Base-by-base conservation (phyloP, 1,140 invertebrate species). In the Anastrepha ludens region DNA sequence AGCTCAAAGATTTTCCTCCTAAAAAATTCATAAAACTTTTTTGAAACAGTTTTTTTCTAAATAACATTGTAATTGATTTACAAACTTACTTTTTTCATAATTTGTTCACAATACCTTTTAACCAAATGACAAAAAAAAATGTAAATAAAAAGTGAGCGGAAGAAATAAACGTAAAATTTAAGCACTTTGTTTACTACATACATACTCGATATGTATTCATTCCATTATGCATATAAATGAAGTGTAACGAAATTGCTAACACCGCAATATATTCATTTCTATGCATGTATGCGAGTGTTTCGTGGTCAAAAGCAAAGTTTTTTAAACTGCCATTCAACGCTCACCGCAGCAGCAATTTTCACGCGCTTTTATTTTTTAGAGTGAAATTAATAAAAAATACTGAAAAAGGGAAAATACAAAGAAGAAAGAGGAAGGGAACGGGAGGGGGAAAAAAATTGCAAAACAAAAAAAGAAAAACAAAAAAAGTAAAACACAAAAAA, bases 141-240 rank as follows among this genome's bases (percentile, higher is more conserved):
- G 0, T 29, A 29, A 29, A 29, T 29, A 29, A 29, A 29, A 29
- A 29, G 29, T 29, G 29, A 29, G 29, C 29, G 29, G 50, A 55
- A 55, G 50, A 55, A 55, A 55, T 67, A 1, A 39, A 67, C 29
- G 11, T 29, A 67, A 67, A 67, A 2, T 29, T 11, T 41, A 15
- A 67, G 64, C 64, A 13, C 64, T 67, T 55, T 55, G 5, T 55
- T 55, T 55, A 55, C 11, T 55, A 55, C 11, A 0, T 11, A 55
- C 50, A 41, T 13, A 64, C 8, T 20, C 4, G 20, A 9, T 64
- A 64, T 29, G 20, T 64, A 67, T 67, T 11, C 50, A 11, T 39
- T 67, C 64, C 8, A 8, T 67, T 15, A 67, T 67, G 64, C 29
- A 67, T 67, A 67, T 67, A 41, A 67, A 67, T 67, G 29, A 67